Conservation (phyloP, 2,888 invertebrate genomes). For the Drepanosiphum platanoidis region DNA sequence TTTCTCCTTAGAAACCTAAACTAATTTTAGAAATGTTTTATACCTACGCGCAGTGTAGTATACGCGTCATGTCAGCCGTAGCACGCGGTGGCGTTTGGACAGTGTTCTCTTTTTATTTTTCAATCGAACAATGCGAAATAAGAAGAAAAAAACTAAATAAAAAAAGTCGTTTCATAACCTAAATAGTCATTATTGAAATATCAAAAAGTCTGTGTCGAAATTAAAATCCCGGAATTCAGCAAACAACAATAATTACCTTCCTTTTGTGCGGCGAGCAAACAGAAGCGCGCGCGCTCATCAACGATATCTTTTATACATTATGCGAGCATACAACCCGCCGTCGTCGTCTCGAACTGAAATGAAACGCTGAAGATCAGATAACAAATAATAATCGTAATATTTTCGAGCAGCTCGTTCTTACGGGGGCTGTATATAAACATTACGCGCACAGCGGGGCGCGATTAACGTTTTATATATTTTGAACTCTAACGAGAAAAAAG, state of each 20-base stretch:
- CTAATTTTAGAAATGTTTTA: too few relatives aligned
- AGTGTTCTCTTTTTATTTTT: neutral
- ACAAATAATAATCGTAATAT: constrained; percentile 28
- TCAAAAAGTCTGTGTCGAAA: constrained; percentile 29
- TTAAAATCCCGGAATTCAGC: constrained; percentile 38
- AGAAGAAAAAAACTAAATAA: too few relatives aligned
- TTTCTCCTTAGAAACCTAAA: too few relatives aligned
- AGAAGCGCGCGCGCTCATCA: constrained; percentile 23
- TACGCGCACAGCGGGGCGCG: neutral
- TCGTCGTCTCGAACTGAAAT: constrained; percentile 10
- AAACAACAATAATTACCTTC: constrained; percentile 43
- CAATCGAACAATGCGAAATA: neutral
- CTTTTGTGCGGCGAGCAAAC: constrained; percentile 37
- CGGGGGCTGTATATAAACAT: too few relatives aligned
- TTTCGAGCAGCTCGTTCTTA: constrained; percentile 14
- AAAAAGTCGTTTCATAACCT: neutral
- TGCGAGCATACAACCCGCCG: neutral
- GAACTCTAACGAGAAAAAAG: constrained; percentile 21
- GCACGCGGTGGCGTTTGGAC: neutral
- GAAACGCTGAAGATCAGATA: constrained; percentile 27
- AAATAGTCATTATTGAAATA: constrained; percentile 25
- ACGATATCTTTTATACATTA: constrained; percentile 11
- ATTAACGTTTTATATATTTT: neutral
- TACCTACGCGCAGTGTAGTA: too few relatives aligned
- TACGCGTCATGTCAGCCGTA: too few relatives aligned